Percentiles rank a stretch among this genome's conserved stretches.
These are phyloP conservation scores for Dryobotodes eremita DNA, from an alignment of 2,888 invertebrate species.

Conservation along the genomic window DNA sequence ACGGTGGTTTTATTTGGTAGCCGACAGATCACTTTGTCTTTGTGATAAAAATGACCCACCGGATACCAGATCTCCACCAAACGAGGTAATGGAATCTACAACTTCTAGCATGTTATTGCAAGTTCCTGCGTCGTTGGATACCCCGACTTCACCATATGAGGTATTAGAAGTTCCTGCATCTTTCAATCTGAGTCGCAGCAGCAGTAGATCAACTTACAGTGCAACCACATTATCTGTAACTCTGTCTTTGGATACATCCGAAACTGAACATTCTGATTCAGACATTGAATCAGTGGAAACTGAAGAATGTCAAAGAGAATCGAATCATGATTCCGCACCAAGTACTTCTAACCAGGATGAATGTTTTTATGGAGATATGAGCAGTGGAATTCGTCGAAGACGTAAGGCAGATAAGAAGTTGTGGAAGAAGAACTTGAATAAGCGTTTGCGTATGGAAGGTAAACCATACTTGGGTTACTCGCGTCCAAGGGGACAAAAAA, in stretches of 20 bases:
- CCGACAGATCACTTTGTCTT: no score
- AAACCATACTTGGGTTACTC: conserved; percentile 18
- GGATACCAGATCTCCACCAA: conserved; percentile 15
- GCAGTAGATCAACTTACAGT: conserved; percentile 19
- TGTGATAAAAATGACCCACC: conserved; percentile 15
- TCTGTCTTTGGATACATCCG: conserved; percentile 18
- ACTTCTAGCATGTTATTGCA: conserved; percentile 6
- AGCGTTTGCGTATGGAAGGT: conserved; percentile 19
- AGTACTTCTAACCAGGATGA: conserved; percentile 8
- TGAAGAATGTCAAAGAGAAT: conserved; percentile 13
- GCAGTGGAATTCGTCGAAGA: conserved; percentile 15
- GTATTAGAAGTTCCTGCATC: conserved; percentile 4
- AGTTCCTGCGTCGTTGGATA: conserved; percentile 16
- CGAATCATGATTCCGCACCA: conserved; percentile 14
- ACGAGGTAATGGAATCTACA: conserved; percentile 8
- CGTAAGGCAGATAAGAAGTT: conserved; percentile 16
- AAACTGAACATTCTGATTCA: conserved; percentile 20
- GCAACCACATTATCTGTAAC: conserved; percentile 14
- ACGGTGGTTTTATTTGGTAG: no score
- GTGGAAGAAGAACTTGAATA: conserved; percentile 25
- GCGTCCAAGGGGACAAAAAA: conserved; percentile 14
- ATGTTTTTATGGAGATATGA: conserved; percentile 2
- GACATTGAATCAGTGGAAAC: conserved; percentile 19
- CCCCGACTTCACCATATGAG: conserved; percentile 6
- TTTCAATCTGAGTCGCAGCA: conserved; percentile 10